phyloP scores from a whole-genome alignment of 2,888 invertebrate genomes.

The Melinaea marsaeus region DNA sequence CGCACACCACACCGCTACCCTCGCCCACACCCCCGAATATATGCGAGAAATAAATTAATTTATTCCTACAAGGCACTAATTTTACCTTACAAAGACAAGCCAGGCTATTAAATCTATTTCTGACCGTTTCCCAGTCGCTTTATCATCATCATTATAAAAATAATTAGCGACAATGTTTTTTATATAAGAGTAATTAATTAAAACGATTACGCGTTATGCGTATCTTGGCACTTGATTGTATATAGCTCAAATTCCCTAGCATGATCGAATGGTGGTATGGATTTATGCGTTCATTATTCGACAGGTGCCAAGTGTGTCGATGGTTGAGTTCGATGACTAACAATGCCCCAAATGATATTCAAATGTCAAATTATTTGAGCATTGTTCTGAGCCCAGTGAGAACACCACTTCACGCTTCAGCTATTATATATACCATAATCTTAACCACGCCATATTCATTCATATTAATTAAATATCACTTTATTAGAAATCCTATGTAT shows the following conservation, averaged over 20 bases:
- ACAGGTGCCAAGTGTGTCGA: constrained; percentile 79
- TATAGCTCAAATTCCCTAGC: constrained; percentile 75
- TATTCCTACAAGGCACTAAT: neutral
- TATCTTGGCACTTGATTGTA: constrained; percentile 70
- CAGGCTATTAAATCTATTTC: too few relatives aligned
- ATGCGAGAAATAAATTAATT: constrained; percentile 26
- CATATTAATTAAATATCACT: neutral
- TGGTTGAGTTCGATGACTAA: constrained; percentile 76
- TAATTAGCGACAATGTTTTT: neutral
- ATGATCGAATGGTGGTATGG: constrained; percentile 72
- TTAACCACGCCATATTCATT: constrained; percentile 17
- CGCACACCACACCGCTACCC: constrained; percentile 34
- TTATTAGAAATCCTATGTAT: too few relatives aligned
- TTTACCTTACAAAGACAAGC: too few relatives aligned
- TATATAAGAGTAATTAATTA: constrained; percentile 47
- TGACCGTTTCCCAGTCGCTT: too few relatives aligned
- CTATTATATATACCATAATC: constrained; percentile 25
- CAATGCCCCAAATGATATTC: constrained; percentile 75
- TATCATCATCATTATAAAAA: too few relatives aligned
- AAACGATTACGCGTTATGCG: constrained; percentile 65
- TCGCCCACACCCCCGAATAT: constrained; percentile 24
- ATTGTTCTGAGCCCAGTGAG: constrained; percentile 47
- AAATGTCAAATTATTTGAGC: constrained; percentile 78
- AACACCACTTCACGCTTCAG: constrained; percentile 32
- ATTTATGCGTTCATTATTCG: constrained; percentile 78